Evolutionary conservation across 2,888 invertebrate species (phyloP), one percentile per base, ranked within the genome.

Genomic region (Achlya flavicornis): DNA sequence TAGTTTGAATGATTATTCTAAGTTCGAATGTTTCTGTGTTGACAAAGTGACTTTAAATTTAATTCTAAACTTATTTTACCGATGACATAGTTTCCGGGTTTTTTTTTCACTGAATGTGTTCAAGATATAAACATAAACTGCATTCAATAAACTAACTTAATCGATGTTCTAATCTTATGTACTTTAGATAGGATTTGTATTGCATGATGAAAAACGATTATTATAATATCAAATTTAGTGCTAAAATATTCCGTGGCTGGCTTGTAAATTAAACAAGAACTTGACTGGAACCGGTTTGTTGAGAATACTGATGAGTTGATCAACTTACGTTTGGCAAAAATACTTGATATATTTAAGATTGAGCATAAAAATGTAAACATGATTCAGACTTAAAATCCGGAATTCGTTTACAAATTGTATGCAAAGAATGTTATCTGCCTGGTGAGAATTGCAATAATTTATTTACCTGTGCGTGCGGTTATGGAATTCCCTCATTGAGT

Each of bases 401-500:
- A 43, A 46, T n/a, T 53, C 10, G 19, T 53, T 26, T 10, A 16
- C 19, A 10, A 53, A 8, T 14, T 16, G 16, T 53, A 3, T 53
- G 16, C n/a, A n/a, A 48, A 16, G 19, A 53, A n/a, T 7, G n/a
- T 53, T 53, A 53, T 19, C 53, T 53, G 19, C 16, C 19, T 53
- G 19, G 26, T 60, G 19, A 41, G 19, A 41, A 19, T 60, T 26
- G 41, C 8, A 61, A 57, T 57, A 32, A 10, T 68, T 43, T 66
- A 62, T 65, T 58, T 58, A 69, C 67, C 65, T 69, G 69, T 53
- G 58, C 46, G 63, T 64, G 61, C 60, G 46, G 59, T 41, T 63
- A 66, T 61, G 83, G 84, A 79, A 83, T 81, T 84, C 81, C 86
- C 85, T 83, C 69, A 69, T 70, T 78, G 80, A 80, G 72, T 80